Evolutionary conservation across 2,113 vertebrate genomes (phyloP).

Genomic region (Capreolus pygargus): DNA sequence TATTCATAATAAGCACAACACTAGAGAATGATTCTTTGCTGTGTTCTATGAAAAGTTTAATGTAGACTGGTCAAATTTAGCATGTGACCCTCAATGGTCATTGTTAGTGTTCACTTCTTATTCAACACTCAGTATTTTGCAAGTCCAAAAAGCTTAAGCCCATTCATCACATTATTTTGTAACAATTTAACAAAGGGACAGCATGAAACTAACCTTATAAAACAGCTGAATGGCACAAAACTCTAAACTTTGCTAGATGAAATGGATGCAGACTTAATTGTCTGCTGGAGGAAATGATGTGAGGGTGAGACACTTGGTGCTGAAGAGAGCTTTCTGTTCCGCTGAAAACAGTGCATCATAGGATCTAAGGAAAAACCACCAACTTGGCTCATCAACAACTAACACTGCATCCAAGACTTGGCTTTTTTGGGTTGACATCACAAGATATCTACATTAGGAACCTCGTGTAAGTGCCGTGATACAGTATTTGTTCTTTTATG

Average conservation of each 20-base stretch:
- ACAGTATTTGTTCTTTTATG: neutral
- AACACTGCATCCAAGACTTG: neutral
- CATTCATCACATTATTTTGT: neutral
- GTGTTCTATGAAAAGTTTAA: neutral
- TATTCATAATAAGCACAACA: neutral
- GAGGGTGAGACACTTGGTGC: neutral
- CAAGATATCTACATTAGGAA: neutral
- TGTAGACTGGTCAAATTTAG: neutral
- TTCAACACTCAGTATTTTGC: neutral
- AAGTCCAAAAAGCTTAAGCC: neutral
- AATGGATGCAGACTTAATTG: rapidly evolving
- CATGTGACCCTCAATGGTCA: neutral
- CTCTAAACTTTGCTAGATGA: neutral
- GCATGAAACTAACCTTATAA: neutral
- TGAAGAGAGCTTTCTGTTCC: neutral
- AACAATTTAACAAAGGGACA: neutral
- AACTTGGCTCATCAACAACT: neutral
- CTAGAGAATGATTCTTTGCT: neutral
- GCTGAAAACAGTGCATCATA: rapidly evolving
- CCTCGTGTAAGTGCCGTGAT: neutral
- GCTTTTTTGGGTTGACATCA: neutral
- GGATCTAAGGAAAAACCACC: neutral
- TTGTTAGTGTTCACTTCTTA: neutral
- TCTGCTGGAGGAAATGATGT: rapidly evolving
- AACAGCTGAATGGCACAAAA: neutral